Evolutionary conservation across 2,888 invertebrate species (phyloP).

Genomic region (Mythimna albipuncta): DNA sequence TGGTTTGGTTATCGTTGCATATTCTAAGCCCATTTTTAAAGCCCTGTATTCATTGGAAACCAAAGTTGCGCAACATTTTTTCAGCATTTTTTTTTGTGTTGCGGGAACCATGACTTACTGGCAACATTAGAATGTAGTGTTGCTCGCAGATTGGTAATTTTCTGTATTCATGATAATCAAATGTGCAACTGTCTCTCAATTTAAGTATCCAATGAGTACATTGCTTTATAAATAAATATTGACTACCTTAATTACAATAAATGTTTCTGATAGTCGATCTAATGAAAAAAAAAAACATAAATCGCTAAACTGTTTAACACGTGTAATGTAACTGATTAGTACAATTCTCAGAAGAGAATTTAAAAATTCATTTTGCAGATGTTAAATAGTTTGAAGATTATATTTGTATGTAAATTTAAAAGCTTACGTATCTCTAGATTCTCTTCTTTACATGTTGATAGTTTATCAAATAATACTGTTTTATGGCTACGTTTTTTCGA

Average conservation of each 20-base stretch:
- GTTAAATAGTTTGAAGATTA: neutral
- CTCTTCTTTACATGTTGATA: neutral
- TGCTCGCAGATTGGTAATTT: neutral
- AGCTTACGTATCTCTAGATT: neutral
- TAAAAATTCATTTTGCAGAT: neutral
- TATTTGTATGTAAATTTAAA: neutral
- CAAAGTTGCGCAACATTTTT: neutral
- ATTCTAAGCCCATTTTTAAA: neutral
- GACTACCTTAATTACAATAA: neutral
- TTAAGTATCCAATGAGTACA: neutral
- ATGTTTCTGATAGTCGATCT: neutral
- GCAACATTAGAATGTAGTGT: neutral
- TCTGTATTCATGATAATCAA: constrained; percentile 1
- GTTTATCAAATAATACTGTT: neutral
- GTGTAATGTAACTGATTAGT: neutral
- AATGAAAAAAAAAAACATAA: too few species aligned
- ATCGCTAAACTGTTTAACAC: neutral
- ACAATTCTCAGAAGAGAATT: neutral
- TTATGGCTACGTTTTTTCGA: neutral
- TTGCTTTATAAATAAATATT: neutral
- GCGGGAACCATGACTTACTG: neutral
- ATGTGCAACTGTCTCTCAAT: neutral
- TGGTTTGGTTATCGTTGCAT: neutral
- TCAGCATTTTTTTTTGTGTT: neutral
- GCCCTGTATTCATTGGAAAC: neutral